These are phyloP conservation scores for Sylvietta virens DNA, from an alignment of 2,113 vertebrate species.

Conservation along the genomic window DNA sequence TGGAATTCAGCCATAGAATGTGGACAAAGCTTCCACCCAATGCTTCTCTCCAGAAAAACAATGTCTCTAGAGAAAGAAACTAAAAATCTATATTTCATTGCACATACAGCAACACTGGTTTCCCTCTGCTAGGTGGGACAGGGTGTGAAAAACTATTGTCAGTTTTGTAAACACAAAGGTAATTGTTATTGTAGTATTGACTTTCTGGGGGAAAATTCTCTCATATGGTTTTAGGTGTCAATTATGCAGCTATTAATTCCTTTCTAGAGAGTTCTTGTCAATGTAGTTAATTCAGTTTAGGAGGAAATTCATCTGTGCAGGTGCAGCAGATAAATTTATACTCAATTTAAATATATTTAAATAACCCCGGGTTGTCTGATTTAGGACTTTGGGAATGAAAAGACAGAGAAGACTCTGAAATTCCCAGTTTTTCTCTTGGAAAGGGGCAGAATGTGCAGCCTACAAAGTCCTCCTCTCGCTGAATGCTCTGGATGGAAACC, in stretches of 20 bases:
- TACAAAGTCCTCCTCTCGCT: background rate
- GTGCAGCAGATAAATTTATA: background rate
- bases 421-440: background rate
- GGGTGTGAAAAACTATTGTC: background rate
- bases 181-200: background rate
- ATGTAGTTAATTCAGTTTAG: background rate
- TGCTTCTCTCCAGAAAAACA: background rate
- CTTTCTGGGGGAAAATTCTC: background rate
- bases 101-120: background rate
- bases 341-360: background rate
- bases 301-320: background rate
- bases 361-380: background rate
- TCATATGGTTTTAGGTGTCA: background rate
- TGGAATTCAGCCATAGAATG: fast-evolving
- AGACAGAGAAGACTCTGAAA: background rate
- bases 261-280: background rate
- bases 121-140: background rate
- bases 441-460: background rate
- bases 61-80: fast-evolving
- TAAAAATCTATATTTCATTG: background rate
- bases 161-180: background rate
- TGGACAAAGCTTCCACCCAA: background rate
- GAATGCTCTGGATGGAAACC: background rate
- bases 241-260: background rate
- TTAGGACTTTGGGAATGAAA: background rate